Evolutionary conservation across 2,888 invertebrate species (phyloP).

Genomic region (Morpho deidamia): DNA sequence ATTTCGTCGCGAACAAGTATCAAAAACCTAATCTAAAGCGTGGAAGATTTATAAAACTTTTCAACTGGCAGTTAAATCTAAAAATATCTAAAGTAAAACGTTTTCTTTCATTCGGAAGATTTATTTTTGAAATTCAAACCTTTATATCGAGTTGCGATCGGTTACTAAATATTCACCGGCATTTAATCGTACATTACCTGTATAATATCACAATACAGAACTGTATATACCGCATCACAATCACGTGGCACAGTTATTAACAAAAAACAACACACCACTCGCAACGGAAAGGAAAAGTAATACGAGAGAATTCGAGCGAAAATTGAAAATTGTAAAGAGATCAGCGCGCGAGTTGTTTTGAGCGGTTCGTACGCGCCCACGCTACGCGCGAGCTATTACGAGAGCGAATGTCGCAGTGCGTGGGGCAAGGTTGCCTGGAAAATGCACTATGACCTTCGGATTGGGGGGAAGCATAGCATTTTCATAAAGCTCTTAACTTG

Average conservation of each 20-base stretch:
- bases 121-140: no score
- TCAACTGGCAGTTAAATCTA: no score
- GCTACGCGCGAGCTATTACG: constrained; percentile 60
- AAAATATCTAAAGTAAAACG: no score
- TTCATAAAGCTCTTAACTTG: neutral
- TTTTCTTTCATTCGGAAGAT: no score
- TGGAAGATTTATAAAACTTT: no score
- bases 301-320: constrained; percentile 28
- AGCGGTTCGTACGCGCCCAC: constrained; percentile 65
- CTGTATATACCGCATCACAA: constrained; percentile 60
- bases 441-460: constrained; percentile 6
- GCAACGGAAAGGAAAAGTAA: constrained; percentile 1
- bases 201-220: constrained; percentile 58
- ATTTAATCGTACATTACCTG: constrained; percentile 42
- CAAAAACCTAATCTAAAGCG: no score
- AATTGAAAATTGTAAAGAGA: constrained; percentile 51
- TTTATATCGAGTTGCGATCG: no score
- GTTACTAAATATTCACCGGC: no score
- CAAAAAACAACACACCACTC: constrained; percentile 14
- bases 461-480: neutral
- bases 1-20: no score
- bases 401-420: constrained; percentile 64
- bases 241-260: constrained; percentile 26
- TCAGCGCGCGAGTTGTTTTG: constrained; percentile 62
- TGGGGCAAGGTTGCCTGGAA: constrained; percentile 71